Evolutionary conservation across 2,797 vertebrate genomes (phyloP), one percentile per base, ranked within the genome.

Genomic region (Psittacula echo): DNA sequence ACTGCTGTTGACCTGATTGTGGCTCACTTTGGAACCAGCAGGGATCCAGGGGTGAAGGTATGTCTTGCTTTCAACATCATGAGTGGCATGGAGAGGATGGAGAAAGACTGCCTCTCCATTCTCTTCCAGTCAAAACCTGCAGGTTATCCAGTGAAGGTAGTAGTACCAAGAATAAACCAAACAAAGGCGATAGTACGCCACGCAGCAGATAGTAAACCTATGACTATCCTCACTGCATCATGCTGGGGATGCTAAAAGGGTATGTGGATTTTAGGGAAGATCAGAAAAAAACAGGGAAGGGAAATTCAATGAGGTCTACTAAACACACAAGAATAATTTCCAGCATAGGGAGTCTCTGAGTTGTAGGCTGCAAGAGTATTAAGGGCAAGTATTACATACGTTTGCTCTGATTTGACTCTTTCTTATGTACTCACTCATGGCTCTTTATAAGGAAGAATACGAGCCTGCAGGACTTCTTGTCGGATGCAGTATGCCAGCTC

Each of bases 1-100:
- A 99, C 97, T 7, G 99, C 99, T 1, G 99, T 99, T 77, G 99
- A 99, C 96, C 98, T 99, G 87, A 99, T 99, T 4, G 99, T 99
- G 93, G 99, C 99, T 42, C 99, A 99, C 96, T 99, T 99, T 56
- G 98, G 99, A 83, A 99, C 99, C 87, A 99, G 99, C 93, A 98
- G 99, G 84, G 99, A 99, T 93, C 98, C 99, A 6, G 99, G 99
- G 5, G 98, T 99, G 14, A 99, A 99, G 99, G 99, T 99, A 97
- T 7, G 48, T 44, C 34, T 64, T 81, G 34, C 15, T 83, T 78
- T 67, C 53, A 58, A 0, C 11, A 26, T 77, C 32, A 13, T 66
- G 30, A 42, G 8, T 60, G 30, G 37, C 42, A 39, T 0, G 0
- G 48, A 72, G 8, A 70, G 13, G 30, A 19, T 56, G 41, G 34